Percentiles rank a stretch among this genome's conserved stretches.
These are phyloP conservation scores for Girardinus metallicus DNA, from an alignment of 2,797 vertebrate genomes.

Conservation along the genomic window DNA sequence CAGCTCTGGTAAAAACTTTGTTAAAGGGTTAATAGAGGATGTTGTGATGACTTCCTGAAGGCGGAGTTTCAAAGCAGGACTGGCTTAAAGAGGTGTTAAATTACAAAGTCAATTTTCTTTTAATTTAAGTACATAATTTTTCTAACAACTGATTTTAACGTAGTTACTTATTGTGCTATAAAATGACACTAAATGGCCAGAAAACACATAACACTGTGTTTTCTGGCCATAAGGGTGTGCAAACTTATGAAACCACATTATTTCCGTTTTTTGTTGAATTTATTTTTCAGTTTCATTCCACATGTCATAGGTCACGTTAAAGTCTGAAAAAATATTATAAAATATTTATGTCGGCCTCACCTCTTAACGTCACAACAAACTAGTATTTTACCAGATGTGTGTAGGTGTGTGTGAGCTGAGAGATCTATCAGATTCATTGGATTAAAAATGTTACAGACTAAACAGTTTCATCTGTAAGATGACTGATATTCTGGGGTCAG, in stretches of 20 bases:
- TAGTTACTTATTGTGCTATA: no score
- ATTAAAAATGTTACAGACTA: not conserved
- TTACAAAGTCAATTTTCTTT: no score
- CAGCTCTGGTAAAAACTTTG: no score
- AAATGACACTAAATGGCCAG: no score
- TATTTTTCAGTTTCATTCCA: not conserved
- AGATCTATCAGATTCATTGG: not conserved
- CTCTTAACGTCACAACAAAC: not conserved
- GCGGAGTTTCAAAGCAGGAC: no score
- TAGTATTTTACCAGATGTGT: not conserved
- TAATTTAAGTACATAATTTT: no score
- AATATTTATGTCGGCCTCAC: not conserved
- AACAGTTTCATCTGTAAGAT: not conserved
- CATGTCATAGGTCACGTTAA: not conserved
- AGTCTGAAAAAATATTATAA: not conserved
- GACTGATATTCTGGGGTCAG: not conserved
- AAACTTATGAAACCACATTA: not conserved
- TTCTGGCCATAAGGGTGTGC: not conserved
- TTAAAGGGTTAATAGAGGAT: no score
- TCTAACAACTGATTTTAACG: no score
- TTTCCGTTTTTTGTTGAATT: not conserved
- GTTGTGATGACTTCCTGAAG: no score
- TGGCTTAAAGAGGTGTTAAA: no score
- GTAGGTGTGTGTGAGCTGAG: no score
- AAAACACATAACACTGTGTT: no score